Evolutionary conservation across 2,797 vertebrate genomes (phyloP), one percentile per base, ranked within the genome.

Genomic region (Pangasius macronema): DNA sequence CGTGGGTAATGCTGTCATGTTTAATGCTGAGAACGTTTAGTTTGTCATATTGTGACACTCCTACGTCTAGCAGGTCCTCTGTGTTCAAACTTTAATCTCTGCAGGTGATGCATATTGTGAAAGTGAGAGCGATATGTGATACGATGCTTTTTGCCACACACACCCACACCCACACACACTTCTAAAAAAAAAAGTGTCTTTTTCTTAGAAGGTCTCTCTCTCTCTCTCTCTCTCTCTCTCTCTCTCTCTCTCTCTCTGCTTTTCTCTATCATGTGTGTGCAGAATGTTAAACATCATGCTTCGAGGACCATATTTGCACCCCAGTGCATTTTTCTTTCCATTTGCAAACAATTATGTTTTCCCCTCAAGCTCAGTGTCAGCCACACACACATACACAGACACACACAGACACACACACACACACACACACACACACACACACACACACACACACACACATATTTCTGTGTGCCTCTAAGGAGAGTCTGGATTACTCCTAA

Each of bases 331-430:
- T 91, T 86, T 75, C 87, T 82, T 84, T 63, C 89, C 89, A 86
- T 92, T 94, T 93, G 84, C 89, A 90, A 91, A 86, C 36, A 53
- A 90, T 93, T 92, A 90, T 85, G 36, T 79, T 89, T 76, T 85
- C 85, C 88, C 67, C 63, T 81, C 53, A 76, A 82, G 67, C 86
- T 84, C 75, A 80, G 46, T 49, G 61, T 82, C 51, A 49, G 42
- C 1, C 86, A 42, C 83, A 79, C 77, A 72, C 59, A 84, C 39
- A 57, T 36, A 61, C 51, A 24, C 77, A 57, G 18, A 36, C 33
- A 80, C 30, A 80, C 53, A 55, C 30, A 57, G 6, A 80, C 76
- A 81, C 55, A 86, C 82, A 81, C 83, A 55, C 53, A 51, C 53
- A 79, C 33, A 0, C n/a, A 73, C 39, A 82, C 22, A 27, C 53